Conservation (phyloP, 2,888 invertebrate species). For the Nomada fabriciana region DNA sequence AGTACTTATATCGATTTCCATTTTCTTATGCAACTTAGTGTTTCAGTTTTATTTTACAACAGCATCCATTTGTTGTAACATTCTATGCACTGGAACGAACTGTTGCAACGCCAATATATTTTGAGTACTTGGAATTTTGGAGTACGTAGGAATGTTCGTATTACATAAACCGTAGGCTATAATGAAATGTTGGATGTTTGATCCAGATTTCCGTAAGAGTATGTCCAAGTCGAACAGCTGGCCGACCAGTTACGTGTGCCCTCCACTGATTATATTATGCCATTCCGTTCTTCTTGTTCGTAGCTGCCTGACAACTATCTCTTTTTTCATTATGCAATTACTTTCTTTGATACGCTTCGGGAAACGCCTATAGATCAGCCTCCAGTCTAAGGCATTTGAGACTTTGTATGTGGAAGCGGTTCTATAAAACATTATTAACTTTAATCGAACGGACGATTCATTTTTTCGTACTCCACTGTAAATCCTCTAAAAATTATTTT, state of each 20-base stretch:
- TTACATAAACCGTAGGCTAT: constrained; percentile 5
- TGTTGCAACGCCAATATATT: not conserved
- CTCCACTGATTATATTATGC: constrained; percentile 64
- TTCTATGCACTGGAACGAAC: too few species aligned
- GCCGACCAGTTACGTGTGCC: constrained; percentile 64
- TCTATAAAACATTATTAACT: too few species aligned
- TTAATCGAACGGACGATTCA: too few species aligned
- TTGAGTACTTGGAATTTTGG: constrained; percentile 22
- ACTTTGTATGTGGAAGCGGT: not conserved
- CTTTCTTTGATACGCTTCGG: constrained; percentile 71
- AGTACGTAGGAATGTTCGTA: not conserved
- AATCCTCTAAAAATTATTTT: too few species aligned
- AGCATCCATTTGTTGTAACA: not conserved
- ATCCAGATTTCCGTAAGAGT: constrained; percentile 71
- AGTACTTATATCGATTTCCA: not conserved
- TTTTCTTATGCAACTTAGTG: not conserved
- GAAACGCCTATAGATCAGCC: constrained; percentile 36
- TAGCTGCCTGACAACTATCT: constrained; percentile 80
- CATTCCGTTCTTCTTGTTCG: constrained; percentile 65
- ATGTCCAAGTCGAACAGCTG: constrained; percentile 39
- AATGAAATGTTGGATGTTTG: constrained; percentile 52
- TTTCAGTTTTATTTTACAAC: not conserved
- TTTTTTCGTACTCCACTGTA: too few species aligned
- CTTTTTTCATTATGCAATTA: constrained; percentile 79
- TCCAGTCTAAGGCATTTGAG: constrained; percentile 18